phyloP scores from a whole-genome alignment of 1,140 invertebrate species.

The Drosophila nebulosa region DNA sequence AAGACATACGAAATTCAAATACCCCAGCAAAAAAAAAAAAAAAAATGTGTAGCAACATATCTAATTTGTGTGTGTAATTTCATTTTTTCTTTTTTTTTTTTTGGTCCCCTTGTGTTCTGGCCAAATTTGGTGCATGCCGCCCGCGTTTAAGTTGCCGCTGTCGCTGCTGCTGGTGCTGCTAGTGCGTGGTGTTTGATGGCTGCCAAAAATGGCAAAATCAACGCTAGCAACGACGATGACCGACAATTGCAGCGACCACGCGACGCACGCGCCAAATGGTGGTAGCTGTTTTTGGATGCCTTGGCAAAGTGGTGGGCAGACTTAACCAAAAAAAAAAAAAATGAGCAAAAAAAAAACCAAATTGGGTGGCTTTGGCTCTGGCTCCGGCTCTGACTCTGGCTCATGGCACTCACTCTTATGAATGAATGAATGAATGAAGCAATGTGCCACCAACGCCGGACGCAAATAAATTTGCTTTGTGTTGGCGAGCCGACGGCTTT shows the following conservation, averaged over 20 bases:
- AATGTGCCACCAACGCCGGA: constrained; percentile 40
- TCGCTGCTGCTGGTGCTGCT: background rate
- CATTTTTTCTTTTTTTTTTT: too few species aligned
- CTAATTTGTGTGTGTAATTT: too few species aligned
- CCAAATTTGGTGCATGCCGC: constrained; percentile 50
- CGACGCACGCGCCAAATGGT: constrained; percentile 72
- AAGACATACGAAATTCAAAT: constrained; percentile 66
- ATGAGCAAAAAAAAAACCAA: background rate
- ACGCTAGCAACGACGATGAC: constrained; percentile 46
- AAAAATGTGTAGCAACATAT: background rate
- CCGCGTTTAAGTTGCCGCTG: constrained; percentile 12
- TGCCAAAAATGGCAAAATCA: constrained; percentile 39
- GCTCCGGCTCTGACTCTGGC: too few species aligned
- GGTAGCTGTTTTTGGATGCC: constrained; percentile 28
- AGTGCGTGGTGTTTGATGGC: constrained; percentile 7
- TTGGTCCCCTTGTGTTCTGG: constrained; percentile 7
- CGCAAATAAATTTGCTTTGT: constrained; percentile 24
- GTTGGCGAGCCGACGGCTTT: constrained; percentile 68
- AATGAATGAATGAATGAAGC: constrained; percentile 42
- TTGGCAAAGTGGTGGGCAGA: constrained; percentile 49
- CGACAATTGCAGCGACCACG: constrained; percentile 72
- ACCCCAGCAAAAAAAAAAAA: constrained; percentile 34
- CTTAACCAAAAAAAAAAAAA: background rate
- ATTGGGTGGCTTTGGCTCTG: background rate
- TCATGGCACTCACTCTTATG: background rate